These are phyloP conservation scores for Amia ocellicauda DNA, from an alignment of 2,113 vertebrate species.

Conservation along the genomic window DNA sequence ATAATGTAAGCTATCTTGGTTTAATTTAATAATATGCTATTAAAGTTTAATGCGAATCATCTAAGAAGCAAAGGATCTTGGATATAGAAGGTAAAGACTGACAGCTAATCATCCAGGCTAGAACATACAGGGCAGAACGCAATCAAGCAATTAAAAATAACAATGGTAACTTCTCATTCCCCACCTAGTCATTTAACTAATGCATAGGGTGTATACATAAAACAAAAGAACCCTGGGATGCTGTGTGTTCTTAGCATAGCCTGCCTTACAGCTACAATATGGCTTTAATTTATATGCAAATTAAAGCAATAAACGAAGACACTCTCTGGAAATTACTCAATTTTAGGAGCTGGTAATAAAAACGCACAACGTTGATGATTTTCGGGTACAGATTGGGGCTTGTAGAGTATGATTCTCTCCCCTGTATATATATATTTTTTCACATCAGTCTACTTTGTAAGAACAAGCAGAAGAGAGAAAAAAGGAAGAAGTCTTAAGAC, in stretches of 20 bases:
- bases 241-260: constrained; percentile 76
- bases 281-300: constrained; percentile 99
- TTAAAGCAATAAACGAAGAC: constrained; percentile 92
- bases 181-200: constrained; percentile 64
- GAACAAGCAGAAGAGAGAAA: constrained; percentile 21
- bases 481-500: constrained; percentile 36
- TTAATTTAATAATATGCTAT: constrained; percentile 2
- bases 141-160: constrained; percentile 73
- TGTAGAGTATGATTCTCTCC: not conserved
- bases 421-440: too few species aligned
- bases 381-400: constrained; percentile 14
- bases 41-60: constrained; percentile 6
- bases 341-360: constrained; percentile 68
- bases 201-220: constrained; percentile 79
- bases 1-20: not conserved
- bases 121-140: constrained; percentile 43
- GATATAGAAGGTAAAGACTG: not conserved
- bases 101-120: not conserved
- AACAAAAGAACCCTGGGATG: constrained; percentile 85
- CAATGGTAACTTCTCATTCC: constrained; percentile 70
- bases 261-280: constrained; percentile 96
- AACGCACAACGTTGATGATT: not conserved
- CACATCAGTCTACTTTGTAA: constrained; percentile 11
- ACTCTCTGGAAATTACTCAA: constrained; percentile 83
- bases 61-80: not conserved